phyloP scores from a whole-genome alignment of 2,797 vertebrate species.

The Sebastes nivosus region DNA sequence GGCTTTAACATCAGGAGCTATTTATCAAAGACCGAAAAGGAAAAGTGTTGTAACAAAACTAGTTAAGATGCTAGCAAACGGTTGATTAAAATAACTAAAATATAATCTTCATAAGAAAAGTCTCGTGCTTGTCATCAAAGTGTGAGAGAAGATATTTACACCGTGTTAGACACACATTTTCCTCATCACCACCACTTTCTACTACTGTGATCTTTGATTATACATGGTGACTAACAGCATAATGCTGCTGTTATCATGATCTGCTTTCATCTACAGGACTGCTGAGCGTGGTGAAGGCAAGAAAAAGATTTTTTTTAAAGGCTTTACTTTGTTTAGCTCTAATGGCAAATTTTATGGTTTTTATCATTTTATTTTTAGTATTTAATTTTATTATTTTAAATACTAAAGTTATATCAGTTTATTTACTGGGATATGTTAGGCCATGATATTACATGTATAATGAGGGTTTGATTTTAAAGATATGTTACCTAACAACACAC shows the following conservation, averaged over 20 bases:
- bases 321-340: not conserved
- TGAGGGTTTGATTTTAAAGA: not conserved
- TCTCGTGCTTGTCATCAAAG: slow-evolving; percentile 15
- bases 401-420: not conserved
- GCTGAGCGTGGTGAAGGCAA: not conserved
- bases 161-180: not conserved
- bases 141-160: not conserved
- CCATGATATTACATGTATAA: not conserved
- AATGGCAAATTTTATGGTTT: not conserved
- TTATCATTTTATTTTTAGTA: not conserved
- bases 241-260: not conserved
- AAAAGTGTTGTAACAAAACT: not conserved
- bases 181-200: not conserved
- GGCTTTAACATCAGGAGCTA: not conserved
- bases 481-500: not conserved
- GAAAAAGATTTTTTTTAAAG: not conserved
- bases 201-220: not conserved
- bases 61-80: not conserved
- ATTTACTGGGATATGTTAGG: not conserved
- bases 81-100: not conserved
- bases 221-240: not conserved
- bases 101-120: not conserved
- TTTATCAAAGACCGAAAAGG: not conserved
- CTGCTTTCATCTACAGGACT: not conserved
- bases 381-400: not conserved